A percentile compares a stretch with the other conserved stretches of the same genome.
These are phyloP conservation scores for Hydra vulgaris DNA, from an alignment of 30 jellyfish, hydroid and myxozoan genomes.

Conservation along the genomic window DNA sequence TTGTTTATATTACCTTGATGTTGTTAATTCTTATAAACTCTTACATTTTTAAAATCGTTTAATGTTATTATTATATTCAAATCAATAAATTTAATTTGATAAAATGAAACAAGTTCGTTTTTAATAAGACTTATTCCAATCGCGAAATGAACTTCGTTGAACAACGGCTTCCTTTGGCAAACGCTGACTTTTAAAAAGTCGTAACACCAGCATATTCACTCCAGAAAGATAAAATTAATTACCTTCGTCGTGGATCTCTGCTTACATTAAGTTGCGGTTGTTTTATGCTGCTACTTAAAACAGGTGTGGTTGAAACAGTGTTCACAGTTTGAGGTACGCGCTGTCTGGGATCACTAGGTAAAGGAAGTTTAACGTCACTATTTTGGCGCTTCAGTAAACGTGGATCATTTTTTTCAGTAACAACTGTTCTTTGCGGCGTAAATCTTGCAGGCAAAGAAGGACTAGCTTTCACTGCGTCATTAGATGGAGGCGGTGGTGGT, in stretches of 20 bases:
- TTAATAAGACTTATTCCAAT: no score
- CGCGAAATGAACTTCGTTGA: no score
- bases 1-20: no score
- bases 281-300: background rate
- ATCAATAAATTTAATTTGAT: no score
- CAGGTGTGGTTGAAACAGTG: background rate
- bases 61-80: no score
- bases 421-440: conserved; percentile 9
- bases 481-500: conserved; percentile 26
- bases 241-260: conserved; percentile 26
- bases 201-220: no score
- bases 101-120: no score
- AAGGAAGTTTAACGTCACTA: background rate
- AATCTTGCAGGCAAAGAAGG: background rate
- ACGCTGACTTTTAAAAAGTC: no score
- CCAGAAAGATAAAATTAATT: no score
- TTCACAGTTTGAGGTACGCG: background rate
- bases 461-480: background rate
- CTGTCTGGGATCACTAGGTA: conserved; percentile 7
- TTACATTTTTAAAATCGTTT: no score
- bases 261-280: conserved; percentile 9
- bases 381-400: conserved; percentile 14
- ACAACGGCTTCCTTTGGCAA: no score
- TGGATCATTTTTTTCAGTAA: conserved; percentile 5
- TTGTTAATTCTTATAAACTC: no score